A percentile compares a stretch with the other conserved stretches of the same genome.
Evolutionary conservation across 2,888 invertebrate genomes (phyloP).

Genomic region (Griposia aprilina): DNA sequence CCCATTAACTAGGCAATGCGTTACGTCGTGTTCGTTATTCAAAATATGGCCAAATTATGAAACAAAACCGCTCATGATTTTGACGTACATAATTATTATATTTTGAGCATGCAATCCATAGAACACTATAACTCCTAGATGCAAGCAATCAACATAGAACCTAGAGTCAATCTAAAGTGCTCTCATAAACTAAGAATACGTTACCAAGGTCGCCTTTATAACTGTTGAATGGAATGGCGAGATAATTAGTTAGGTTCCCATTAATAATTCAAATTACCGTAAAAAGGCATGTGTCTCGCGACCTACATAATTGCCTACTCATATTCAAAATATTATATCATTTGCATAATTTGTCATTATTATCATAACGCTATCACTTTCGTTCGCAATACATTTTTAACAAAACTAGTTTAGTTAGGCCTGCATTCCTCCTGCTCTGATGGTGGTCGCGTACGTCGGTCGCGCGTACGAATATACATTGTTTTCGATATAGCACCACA

Average conservation of each 20-base stretch:
- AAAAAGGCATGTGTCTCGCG: background rate
- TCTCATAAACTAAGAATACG: constrained; percentile 12
- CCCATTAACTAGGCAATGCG: background rate
- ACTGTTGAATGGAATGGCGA: constrained; percentile 13
- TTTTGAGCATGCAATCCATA: background rate
- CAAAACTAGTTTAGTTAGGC: background rate
- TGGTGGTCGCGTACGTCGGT: too few relatives aligned
- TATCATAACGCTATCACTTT: background rate
- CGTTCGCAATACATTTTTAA: background rate
- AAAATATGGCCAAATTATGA: background rate
- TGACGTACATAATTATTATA: background rate
- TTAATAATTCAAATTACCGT: constrained; percentile 18
- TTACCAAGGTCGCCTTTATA: constrained; percentile 21
- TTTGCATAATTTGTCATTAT: too few relatives aligned
- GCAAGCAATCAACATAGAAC: background rate
- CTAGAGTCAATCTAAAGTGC: background rate
- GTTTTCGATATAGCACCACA: too few relatives aligned
- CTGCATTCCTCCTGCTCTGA: too few relatives aligned
- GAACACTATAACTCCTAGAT: too few relatives aligned
- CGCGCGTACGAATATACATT: too few relatives aligned
- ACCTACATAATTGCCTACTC: background rate
- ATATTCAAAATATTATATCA: too few relatives aligned
- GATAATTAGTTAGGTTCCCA: background rate
- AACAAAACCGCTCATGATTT: background rate
- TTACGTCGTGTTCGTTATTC: background rate